Evolutionary conservation across 1,140 invertebrate species (phyloP).

Genomic region (Drosophila guanche): DNA sequence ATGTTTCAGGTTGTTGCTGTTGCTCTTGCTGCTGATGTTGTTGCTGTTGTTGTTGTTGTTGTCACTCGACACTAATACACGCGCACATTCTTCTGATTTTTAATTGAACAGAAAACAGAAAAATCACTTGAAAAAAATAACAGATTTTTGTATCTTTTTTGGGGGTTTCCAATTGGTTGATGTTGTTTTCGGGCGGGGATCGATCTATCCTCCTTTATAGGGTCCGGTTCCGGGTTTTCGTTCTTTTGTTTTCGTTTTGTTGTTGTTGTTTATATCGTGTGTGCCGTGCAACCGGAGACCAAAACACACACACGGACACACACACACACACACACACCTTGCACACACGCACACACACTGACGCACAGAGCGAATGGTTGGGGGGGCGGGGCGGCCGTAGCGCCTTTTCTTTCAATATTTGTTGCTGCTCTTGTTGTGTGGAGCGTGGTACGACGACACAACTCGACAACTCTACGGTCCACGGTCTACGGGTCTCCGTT

Average conservation of each 20-base stretch:
- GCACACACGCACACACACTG: not conserved
- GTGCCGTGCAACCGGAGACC: not conserved
- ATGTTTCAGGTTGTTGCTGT: conserved; percentile 35
- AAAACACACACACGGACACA: conserved; percentile 1
- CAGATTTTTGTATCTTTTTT: conserved; percentile 24
- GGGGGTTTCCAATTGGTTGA: conserved; percentile 15
- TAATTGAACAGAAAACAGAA: conserved; percentile 16
- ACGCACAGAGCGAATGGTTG: conserved; percentile 14
- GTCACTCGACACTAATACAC: conserved; percentile 65
- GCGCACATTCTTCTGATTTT: conserved; percentile 45
- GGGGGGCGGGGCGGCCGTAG: too few species aligned
- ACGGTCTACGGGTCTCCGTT: too few species aligned
- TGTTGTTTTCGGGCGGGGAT: not conserved
- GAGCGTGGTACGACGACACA: too few species aligned
- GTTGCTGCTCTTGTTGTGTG: conserved; percentile 3
- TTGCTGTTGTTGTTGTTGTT: conserved; percentile 44
- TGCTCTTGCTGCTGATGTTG: not conserved
- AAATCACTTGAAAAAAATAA: conserved; percentile 58
- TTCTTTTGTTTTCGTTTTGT: conserved; percentile 8
- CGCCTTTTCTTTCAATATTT: too few species aligned
- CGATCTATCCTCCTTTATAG: too few species aligned
- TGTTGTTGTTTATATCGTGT: conserved; percentile 11
- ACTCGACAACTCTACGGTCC: too few species aligned
- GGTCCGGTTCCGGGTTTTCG: not conserved
- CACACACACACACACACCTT: not conserved